Percentiles rank a stretch among this genome's conserved stretches.
Evolutionary conservation across 2,888 invertebrate genomes (phyloP).

Genomic region (Monopis laevigella): DNA sequence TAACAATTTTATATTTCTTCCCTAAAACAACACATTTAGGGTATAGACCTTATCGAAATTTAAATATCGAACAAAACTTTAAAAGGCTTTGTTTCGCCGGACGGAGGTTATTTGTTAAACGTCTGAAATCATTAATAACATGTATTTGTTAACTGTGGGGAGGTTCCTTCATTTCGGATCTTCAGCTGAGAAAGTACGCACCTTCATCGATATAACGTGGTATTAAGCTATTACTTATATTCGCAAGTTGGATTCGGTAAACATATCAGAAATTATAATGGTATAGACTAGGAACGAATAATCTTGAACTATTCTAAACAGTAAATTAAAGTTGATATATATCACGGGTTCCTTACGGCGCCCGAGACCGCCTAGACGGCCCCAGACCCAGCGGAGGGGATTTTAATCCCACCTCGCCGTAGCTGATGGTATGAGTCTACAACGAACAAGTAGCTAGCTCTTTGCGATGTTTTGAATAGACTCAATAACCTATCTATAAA

Average conservation of each 20-base stretch:
- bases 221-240: constrained; percentile 67
- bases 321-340: constrained; percentile 28
- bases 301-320: no score
- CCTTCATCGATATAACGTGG: constrained; percentile 44
- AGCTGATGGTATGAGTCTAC: no score
- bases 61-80: constrained; percentile 28
- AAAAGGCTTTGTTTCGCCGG: constrained; percentile 27
- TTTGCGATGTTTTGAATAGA: no score
- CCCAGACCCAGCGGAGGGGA: no score
- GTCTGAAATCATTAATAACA: constrained; percentile 43
- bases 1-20: no score
- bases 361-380: no score
- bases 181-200: constrained; percentile 56
- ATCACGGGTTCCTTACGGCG: no score
- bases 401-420: no score
- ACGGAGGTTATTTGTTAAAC: constrained; percentile 37
- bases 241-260: constrained; percentile 42
- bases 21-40: no score
- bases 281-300: constrained; percentile 10
- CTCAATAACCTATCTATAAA: no score
- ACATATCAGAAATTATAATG: constrained; percentile 26
- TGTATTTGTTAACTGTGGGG: constrained; percentile 36
- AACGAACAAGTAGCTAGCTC: no score
- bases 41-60: no score
- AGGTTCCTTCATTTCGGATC: constrained; percentile 26